These are phyloP conservation scores for Chrysomallon squamiferum DNA, from an alignment of 1,140 invertebrate genomes.

Conservation along the genomic window DNA sequence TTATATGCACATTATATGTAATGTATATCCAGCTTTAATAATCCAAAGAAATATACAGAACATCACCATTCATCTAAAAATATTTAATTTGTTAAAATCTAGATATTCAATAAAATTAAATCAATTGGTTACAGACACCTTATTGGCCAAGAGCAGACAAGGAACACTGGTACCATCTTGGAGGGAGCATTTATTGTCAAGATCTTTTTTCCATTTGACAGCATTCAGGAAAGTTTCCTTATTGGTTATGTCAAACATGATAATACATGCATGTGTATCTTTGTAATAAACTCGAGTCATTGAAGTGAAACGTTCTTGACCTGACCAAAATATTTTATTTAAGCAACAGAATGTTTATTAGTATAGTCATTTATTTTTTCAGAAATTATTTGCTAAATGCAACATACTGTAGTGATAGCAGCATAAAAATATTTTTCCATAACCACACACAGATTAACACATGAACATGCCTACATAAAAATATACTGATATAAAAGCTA, in stretches of 20 bases:
- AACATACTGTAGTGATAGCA: neutral
- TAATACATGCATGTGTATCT: slow-evolving; percentile 71
- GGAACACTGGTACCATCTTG: slow-evolving; percentile 68
- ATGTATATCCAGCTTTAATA: neutral
- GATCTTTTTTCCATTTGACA: slow-evolving; percentile 71
- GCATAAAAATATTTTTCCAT: neutral
- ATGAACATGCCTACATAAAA: no score
- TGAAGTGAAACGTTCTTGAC: slow-evolving; percentile 71
- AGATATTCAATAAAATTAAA: neutral
- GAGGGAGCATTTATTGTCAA: slow-evolving; percentile 69
- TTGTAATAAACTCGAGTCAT: slow-evolving; percentile 73
- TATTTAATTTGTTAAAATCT: neutral
- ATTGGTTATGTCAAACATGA: slow-evolving; percentile 72
- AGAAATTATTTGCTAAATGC: neutral
- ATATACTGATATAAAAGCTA: no score
- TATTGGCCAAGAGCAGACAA: slow-evolving; percentile 70
- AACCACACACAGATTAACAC: no score
- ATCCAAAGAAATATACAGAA: neutral
- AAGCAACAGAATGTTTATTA: slow-evolving; percentile 40
- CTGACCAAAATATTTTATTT: no score
- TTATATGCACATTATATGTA: no score
- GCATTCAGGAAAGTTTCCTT: slow-evolving; percentile 69
- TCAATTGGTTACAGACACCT: slow-evolving; percentile 63
- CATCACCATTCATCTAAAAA: neutral
- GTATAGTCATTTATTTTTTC: slow-evolving; percentile 1